phyloP scores from a whole-genome alignment of 2,888 invertebrate species.

The Geotrupes spiniger region DNA sequence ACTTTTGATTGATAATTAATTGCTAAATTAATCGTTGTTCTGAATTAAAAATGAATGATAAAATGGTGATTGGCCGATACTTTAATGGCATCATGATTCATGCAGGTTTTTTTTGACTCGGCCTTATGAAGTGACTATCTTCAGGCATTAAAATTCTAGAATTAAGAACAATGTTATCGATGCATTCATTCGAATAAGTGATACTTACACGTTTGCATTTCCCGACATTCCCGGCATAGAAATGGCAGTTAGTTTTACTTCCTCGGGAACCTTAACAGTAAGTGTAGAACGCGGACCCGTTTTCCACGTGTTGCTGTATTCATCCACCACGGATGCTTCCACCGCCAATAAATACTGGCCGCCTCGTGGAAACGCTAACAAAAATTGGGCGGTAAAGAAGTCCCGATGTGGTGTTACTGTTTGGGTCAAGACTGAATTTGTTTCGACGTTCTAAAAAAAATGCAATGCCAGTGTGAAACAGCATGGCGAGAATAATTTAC shows the following conservation, averaged over 20 bases:
- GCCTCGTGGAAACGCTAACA: constrained; percentile 69
- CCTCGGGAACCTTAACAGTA: constrained; percentile 72
- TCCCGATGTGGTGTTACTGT: constrained; percentile 88
- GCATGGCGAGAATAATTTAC: too few species aligned
- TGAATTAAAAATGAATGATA: too few species aligned
- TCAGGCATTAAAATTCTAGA: constrained; percentile 48
- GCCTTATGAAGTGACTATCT: constrained; percentile 42
- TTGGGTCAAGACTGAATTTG: constrained; percentile 62
- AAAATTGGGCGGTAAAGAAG: constrained; percentile 90
- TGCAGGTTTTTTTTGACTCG: constrained; percentile 36
- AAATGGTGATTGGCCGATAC: neutral
- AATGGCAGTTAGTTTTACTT: constrained; percentile 50
- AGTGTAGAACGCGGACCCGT: constrained; percentile 81
- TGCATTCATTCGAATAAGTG: neutral
- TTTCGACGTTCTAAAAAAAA: constrained; percentile 43
- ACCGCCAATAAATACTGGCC: constrained; percentile 75
- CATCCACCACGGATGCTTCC: constrained; percentile 83
- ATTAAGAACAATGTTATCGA: constrained; percentile 4
- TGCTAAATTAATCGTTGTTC: too few species aligned
- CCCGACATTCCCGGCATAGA: constrained; percentile 47
- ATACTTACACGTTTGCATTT: constrained; percentile 46
- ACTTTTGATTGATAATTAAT: too few species aligned
- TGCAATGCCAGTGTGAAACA: too few species aligned
- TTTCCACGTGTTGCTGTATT: constrained; percentile 81
- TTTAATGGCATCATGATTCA: neutral